phyloP scores from a whole-genome alignment of 2,797 vertebrate genomes.

The Macroramphosus scolopax region DNA sequence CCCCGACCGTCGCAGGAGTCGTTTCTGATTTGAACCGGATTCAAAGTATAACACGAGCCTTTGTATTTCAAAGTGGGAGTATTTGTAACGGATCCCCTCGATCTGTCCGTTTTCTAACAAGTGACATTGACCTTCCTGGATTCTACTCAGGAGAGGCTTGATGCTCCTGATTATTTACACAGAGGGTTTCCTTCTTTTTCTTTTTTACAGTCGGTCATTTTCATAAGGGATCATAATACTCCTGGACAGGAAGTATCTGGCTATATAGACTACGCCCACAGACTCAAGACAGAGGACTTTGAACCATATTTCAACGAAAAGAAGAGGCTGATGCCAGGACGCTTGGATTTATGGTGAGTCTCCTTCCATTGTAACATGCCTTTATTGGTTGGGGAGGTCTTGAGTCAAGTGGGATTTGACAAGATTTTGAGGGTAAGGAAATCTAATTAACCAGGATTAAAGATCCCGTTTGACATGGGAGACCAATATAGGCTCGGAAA shows the following conservation, averaged over 20 bases:
- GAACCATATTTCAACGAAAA: slow-evolving; percentile 84
- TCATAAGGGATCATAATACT: slow-evolving; percentile 85
- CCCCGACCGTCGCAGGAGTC: slow-evolving; percentile 6
- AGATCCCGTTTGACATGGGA: slow-evolving; percentile 40
- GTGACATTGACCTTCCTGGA: slow-evolving; percentile 36
- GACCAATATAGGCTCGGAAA: slow-evolving; percentile 31
- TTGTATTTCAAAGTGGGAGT: slow-evolving; percentile 50
- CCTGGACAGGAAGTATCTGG: slow-evolving; percentile 86
- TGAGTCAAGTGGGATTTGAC: slow-evolving; percentile 45
- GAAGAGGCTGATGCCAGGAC: slow-evolving; percentile 82
- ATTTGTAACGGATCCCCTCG: slow-evolving; percentile 47
- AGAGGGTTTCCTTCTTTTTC: slow-evolving; percentile 62
- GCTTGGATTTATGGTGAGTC: slow-evolving; percentile 85
- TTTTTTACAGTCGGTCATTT: slow-evolving; percentile 85
- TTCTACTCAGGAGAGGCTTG: slow-evolving; percentile 31
- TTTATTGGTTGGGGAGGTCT: slow-evolving; percentile 35
- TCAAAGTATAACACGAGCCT: slow-evolving; percentile 32
- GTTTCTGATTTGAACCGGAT: slow-evolving; percentile 20
- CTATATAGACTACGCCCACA: slow-evolving; percentile 88
- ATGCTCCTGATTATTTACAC: slow-evolving; percentile 69
- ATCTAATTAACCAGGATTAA: slow-evolving; percentile 56
- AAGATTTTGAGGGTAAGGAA: slow-evolving; percentile 52
- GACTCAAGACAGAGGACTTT: slow-evolving; percentile 85
- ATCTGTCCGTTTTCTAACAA: slow-evolving; percentile 47
- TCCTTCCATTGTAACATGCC: slow-evolving; percentile 53